Percentiles rank a stretch among this genome's conserved stretches.
Evolutionary conservation across 2,888 invertebrate species (phyloP).

Genomic region (Parapristionchus giblindavisi): DNA sequence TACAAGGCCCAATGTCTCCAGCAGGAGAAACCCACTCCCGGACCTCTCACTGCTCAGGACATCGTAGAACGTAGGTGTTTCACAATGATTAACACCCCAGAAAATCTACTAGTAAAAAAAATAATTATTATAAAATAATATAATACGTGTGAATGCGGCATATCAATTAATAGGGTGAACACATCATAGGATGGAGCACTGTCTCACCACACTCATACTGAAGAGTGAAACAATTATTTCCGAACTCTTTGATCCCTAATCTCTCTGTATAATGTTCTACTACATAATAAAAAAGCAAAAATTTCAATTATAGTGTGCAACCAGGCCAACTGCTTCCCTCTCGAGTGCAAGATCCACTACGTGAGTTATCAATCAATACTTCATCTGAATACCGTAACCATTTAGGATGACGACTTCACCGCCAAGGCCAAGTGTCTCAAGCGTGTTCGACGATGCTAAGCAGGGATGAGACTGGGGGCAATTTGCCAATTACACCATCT

Average conservation of each 20-base stretch:
- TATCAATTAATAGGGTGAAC: too few relatives aligned
- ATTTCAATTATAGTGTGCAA: constrained; percentile 22
- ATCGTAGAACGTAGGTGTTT: constrained; percentile 14
- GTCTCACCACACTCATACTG: constrained; percentile 3
- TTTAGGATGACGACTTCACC: constrained; percentile 31
- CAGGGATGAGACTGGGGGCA: background rate
- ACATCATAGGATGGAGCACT: too few relatives aligned
- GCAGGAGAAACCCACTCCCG: constrained; percentile 4
- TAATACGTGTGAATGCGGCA: too few relatives aligned
- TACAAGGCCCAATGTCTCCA: constrained; percentile 25
- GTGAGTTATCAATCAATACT: constrained; percentile 1
- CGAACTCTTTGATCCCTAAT: background rate
- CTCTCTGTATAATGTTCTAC: background rate
- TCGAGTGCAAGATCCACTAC: constrained; percentile 32
- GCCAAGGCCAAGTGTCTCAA: constrained; percentile 13
- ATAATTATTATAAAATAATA: too few relatives aligned
- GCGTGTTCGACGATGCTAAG: constrained; percentile 16
- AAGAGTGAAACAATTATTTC: background rate
- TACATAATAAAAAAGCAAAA: background rate
- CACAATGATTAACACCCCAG: background rate
- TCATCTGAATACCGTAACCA: background rate
- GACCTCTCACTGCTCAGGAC: background rate
- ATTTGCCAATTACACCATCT: background rate
- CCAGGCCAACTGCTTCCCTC: constrained; percentile 23
- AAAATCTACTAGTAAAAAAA: too few relatives aligned